phyloP scores from a whole-genome alignment of 1,140 invertebrate genomes.

The Hormaphis cornu region DNA sequence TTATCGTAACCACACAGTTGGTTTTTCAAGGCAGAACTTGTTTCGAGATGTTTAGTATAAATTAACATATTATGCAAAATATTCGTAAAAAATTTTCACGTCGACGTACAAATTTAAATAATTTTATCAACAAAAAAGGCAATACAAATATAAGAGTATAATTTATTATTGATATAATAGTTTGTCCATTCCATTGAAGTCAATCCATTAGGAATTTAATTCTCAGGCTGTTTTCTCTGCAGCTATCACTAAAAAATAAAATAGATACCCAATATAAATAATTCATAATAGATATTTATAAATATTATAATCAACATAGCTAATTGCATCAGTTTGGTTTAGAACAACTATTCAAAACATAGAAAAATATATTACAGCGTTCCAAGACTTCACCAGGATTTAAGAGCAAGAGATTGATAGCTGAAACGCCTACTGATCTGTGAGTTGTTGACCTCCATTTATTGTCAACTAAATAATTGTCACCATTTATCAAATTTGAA shows the following conservation, averaged over 20 bases:
- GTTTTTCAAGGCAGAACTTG: neutral
- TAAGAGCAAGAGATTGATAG: neutral
- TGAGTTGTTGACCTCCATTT: no score
- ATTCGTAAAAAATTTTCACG: neutral
- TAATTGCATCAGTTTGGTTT: neutral
- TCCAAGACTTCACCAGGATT: neutral
- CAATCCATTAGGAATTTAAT: neutral
- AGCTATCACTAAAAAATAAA: constrained; percentile 48
- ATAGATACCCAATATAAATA: constrained; percentile 9
- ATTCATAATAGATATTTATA: neutral
- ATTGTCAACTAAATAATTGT: no score
- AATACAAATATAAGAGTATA: constrained; percentile 17
- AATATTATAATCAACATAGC: no score
- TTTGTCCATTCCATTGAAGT: neutral
- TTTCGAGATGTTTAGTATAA: neutral
- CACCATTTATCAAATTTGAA: no score
- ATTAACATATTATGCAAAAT: neutral
- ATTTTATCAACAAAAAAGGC: neutral
- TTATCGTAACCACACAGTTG: neutral
- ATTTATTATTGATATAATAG: constrained; percentile 1
- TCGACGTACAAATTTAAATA: neutral
- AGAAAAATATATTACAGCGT: neutral
- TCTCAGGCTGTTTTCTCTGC: constrained; percentile 58
- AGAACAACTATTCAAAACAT: neutral
- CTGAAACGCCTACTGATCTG: neutral